Evolutionary conservation across 2,797 vertebrate species (phyloP), one percentile per base, ranked within the genome.

Genomic region (Gymnothorax reevesii): DNA sequence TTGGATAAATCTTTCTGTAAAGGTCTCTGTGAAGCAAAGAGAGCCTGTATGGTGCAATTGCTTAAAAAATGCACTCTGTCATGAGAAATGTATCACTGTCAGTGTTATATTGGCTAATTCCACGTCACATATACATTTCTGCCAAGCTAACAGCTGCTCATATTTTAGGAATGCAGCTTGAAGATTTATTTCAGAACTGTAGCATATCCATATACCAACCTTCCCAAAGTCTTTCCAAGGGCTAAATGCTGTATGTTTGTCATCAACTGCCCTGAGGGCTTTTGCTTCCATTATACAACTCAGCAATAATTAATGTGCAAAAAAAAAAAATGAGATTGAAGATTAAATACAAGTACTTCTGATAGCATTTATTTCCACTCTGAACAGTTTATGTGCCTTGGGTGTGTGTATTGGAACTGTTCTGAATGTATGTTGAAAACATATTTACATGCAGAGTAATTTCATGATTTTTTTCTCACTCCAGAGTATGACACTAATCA

Each of bases 201-300:
- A 59, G 22, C 3, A 83, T 55, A 88, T 73, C 20, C 60, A 75
- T 54, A 54, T 42, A 55, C 59, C 85, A 49, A 89, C 77, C 85
- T 73, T 49, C 85, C 92, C 85, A 87, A 17, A 90, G 86, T 73
- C 79, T 83, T 83, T 89, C 87, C 64, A 73, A 33, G 86, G 55
- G 86, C 84, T 77, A 83, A 82, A 86, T 83, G 84, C 27, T 84
- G 85, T 92, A 90, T 92, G 90, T 82, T 80, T 92, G 91, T 91
- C 89, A 90, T 90, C 83, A 85, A 2, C 59, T 87, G 89, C 89
- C 90, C 90, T 87, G 79, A 88, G 93, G 89, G 87, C 88, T 87
- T 88, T 93, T 89, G 90, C 86, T 85, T 92, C 88, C 91, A 93
- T 93, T 92, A 91, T 87, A 90, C 88, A 88, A 88, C 85, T 90